phyloP scores from a whole-genome alignment of 2,113 vertebrate genomes.

The Oxygymnocypris stewartii region DNA sequence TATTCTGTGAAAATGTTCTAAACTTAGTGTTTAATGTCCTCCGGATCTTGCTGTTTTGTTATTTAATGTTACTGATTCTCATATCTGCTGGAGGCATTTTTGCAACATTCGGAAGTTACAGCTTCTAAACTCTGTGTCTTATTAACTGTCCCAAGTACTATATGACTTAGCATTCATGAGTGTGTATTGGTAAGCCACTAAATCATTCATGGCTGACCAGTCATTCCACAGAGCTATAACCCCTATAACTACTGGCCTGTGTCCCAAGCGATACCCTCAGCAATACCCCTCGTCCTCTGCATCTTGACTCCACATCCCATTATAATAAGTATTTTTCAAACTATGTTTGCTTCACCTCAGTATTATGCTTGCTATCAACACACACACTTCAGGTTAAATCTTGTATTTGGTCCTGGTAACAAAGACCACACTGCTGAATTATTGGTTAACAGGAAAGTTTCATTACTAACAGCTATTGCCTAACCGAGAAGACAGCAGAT shows the following conservation, averaged over 20 bases:
- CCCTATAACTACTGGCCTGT: neutral
- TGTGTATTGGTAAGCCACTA: constrained; percentile 8
- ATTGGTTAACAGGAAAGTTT: constrained; percentile 49
- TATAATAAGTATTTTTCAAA: neutral
- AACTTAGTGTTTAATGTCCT: neutral
- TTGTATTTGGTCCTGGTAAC: constrained; percentile 53
- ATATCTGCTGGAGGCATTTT: constrained; percentile 46
- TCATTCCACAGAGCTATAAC: constrained; percentile 6
- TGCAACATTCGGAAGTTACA: constrained; percentile 43
- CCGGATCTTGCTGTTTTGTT: constrained; percentile 57
- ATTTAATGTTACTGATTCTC: constrained; percentile 71
- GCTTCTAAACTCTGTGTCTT: constrained; percentile 57
- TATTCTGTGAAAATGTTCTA: constrained; percentile 30
- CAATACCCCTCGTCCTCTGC: neutral
- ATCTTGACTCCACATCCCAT: neutral
- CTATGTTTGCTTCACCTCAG: neutral
- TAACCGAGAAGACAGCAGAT: neutral
- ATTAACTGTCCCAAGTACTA: constrained; percentile 60
- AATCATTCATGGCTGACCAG: neutral
- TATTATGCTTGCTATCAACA: neutral
- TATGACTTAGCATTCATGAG: neutral
- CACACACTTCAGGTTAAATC: constrained; percentile 51
- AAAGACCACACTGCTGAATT: constrained; percentile 43
- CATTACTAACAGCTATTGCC: constrained; percentile 59
- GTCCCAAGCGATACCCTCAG: constrained; percentile 46